Percentiles rank a stretch among this genome's conserved stretches.
Evolutionary conservation across 1,140 invertebrate species (phyloP).

Genomic region (Bombus confusus): DNA sequence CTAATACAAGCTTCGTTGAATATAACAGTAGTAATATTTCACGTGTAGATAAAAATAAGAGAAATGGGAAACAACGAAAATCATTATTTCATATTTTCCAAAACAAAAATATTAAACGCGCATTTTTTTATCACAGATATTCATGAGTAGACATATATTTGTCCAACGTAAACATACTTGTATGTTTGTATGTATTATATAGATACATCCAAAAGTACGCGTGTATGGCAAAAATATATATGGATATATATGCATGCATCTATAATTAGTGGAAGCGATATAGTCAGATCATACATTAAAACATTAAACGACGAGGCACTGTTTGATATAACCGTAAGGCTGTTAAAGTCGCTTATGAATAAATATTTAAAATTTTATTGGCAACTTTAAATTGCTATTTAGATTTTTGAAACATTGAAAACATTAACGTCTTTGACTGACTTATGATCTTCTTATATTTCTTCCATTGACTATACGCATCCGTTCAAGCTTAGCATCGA

Average conservation of each 20-base stretch:
- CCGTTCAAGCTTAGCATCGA: background rate
- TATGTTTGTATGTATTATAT: background rate
- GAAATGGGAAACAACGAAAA: background rate
- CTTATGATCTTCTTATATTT: background rate
- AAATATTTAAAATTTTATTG: background rate
- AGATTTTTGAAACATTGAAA: background rate
- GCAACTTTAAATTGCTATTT: background rate
- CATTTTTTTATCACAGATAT: background rate
- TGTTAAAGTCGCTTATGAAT: background rate
- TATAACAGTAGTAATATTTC: background rate
- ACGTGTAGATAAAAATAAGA: background rate
- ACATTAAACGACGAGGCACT: background rate
- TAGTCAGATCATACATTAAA: background rate
- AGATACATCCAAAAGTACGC: background rate
- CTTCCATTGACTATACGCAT: background rate
- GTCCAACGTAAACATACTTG: background rate
- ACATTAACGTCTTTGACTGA: background rate
- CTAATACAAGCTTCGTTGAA: constrained; percentile 49
- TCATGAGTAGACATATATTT: background rate
- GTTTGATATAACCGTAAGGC: background rate
- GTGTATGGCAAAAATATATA: background rate
- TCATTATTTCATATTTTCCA: background rate
- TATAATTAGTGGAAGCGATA: background rate
- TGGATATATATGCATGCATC: background rate
- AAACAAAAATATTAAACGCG: background rate